Conservation (phyloP, 53 echinoderm and acorn worm genomes). For the Echinarachnius parma region DNA sequence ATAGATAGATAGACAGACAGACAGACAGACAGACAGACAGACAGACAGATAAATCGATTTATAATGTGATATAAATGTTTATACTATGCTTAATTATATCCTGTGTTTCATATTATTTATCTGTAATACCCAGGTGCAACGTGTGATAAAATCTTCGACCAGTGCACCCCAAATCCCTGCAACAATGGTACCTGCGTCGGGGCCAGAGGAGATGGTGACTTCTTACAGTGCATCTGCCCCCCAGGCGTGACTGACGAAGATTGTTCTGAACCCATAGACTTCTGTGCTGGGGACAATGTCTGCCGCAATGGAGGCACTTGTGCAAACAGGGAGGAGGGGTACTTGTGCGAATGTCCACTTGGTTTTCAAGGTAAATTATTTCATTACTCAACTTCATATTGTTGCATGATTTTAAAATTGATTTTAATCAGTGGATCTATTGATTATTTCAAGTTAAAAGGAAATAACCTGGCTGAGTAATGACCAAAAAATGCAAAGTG, state of each 20-base stretch:
- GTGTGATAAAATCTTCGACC: conserved; percentile 12
- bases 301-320: conserved; percentile 51
- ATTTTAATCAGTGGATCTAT: too few species aligned
- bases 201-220: not conserved
- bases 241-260: conserved; percentile 29
- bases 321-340: conserved; percentile 3
- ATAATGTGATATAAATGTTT: too few species aligned
- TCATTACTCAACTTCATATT: too few species aligned
- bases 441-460: too few species aligned
- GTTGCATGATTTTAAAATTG: too few species aligned
- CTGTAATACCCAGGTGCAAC: conserved; percentile 7
- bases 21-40: too few species aligned
- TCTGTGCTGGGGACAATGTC: conserved; percentile 15
- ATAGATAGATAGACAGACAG: too few species aligned
- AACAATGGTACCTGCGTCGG: conserved; percentile 13
- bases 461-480: too few species aligned
- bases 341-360: conserved; percentile 22
- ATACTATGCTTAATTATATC: too few species aligned
- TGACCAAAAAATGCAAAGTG: too few species aligned
- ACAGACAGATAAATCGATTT: too few species aligned
- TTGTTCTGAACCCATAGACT: conserved; percentile 17
- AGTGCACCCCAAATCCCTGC: conserved; percentile 8
- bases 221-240: conserved; percentile 22
- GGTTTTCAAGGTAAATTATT: conserved; percentile 34
- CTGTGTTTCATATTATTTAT: not conserved